Percentiles rank a stretch among this genome's conserved stretches.
phyloP scores from a whole-genome alignment of 2,888 invertebrate genomes.

The Caenorhabditis sulstoni region DNA sequence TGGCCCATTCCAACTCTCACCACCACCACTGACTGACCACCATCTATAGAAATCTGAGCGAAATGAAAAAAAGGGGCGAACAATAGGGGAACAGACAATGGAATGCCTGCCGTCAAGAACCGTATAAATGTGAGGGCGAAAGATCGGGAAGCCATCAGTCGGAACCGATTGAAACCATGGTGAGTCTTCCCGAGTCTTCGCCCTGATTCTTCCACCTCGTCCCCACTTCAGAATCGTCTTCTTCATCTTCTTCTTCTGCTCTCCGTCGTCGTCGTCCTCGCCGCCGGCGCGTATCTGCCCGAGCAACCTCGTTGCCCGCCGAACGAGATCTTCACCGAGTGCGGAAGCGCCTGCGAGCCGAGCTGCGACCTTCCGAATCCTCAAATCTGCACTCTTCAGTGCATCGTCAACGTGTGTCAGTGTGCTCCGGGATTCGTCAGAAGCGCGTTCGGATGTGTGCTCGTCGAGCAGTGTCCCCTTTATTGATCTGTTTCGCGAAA shows the following conservation, averaged over 20 bases:
- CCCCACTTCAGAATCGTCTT: not conserved
- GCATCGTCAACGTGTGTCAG: constrained; percentile 30
- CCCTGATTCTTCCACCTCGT: no score
- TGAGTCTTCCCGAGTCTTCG: no score
- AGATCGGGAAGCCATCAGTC: no score
- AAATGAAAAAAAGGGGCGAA: no score
- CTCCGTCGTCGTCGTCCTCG: not conserved
- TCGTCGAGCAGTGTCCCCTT: not conserved
- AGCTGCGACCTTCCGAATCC: constrained; percentile 1
- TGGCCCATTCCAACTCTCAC: no score
- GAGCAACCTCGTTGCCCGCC: not conserved
- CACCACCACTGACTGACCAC: no score
- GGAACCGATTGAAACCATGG: no score
- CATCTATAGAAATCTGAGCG: no score
- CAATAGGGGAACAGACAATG: no score
- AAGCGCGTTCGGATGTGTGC: constrained; percentile 22
- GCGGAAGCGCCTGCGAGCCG: constrained; percentile 32
- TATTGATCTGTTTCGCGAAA: not conserved
- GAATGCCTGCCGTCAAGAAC: no score
- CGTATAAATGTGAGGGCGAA: no score
- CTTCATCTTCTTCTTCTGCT: not conserved
- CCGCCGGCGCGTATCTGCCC: not conserved
- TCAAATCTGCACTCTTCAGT: constrained; percentile 16
- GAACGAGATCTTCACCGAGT: constrained; percentile 13
- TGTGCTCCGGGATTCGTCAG: constrained; percentile 21